These are phyloP conservation scores for Spermophilus dauricus DNA, from an alignment of 2,113 vertebrate genomes.

Conservation along the genomic window DNA sequence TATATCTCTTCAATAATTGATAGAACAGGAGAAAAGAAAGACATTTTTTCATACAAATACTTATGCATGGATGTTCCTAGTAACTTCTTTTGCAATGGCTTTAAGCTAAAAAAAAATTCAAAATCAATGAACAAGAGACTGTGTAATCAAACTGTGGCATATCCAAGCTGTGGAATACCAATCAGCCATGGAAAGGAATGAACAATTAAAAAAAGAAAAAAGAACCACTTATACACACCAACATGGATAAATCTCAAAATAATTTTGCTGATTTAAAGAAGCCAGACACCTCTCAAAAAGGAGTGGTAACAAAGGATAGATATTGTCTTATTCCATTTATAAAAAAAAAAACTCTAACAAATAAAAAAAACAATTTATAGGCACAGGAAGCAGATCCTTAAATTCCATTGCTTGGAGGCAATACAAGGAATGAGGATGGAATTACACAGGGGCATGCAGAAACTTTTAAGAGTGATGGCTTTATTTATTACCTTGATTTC, in stretches of 20 bases:
- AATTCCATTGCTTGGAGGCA: neutral
- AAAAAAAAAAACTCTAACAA: neutral
- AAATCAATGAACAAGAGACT: neutral
- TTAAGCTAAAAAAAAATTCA: neutral
- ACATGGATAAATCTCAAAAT: neutral
- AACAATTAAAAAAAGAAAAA: neutral
- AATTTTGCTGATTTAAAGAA: neutral
- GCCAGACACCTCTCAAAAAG: neutral
- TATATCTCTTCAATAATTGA: neutral
- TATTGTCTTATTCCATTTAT: neutral
- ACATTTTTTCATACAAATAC: neutral
- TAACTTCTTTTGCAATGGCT: neutral
- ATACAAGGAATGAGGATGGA: neutral
- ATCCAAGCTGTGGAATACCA: neutral
- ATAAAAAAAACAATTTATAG: neutral
- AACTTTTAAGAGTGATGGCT: neutral
- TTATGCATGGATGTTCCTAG: neutral
- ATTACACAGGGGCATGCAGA: neutral
- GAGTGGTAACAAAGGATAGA: too few species aligned
- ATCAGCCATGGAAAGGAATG: neutral
- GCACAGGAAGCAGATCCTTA: neutral
- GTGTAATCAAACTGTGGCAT: neutral
- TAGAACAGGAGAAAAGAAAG: neutral
- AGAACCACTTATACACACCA: neutral
- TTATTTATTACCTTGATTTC: neutral